phyloP scores from a whole-genome alignment of 2,888 invertebrate species.

The Exocentrus adspersus region DNA sequence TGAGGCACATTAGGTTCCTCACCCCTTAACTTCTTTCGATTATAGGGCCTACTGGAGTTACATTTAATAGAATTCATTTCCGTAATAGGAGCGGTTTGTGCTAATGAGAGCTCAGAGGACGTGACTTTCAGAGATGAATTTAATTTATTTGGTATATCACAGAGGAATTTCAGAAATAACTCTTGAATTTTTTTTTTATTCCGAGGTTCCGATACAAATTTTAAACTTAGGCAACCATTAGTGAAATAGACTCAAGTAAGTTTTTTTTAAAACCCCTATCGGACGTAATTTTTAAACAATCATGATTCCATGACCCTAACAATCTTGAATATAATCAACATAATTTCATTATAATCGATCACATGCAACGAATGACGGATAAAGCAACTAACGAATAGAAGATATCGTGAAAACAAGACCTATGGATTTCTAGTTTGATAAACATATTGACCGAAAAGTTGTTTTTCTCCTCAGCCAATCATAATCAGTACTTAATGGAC shows the following conservation, averaged over 20 bases:
- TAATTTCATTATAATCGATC: too few relatives aligned
- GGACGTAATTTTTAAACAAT: too few relatives aligned
- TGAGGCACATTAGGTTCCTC: neutral
- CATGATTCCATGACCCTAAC: too few relatives aligned
- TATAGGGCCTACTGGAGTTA: conserved; percentile 14
- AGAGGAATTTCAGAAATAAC: too few relatives aligned
- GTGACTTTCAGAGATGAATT: too few relatives aligned
- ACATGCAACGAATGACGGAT: neutral
- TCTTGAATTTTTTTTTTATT: too few relatives aligned
- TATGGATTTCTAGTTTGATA: conserved; percentile 14
- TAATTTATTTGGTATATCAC: too few relatives aligned
- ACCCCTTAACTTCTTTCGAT: conserved; percentile 21
- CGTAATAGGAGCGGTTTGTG: conserved; percentile 16
- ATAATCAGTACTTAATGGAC: conserved; percentile 19
- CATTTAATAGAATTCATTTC: conserved; percentile 17
- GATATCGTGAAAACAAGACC: conserved; percentile 4
- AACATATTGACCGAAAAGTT: conserved; percentile 23
- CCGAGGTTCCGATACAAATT: too few relatives aligned
- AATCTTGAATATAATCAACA: too few relatives aligned
- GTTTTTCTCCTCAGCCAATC: conserved; percentile 23
- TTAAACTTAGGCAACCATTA: too few relatives aligned
- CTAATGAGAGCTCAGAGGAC: conserved; percentile 2
- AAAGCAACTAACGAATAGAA: conserved; percentile 1
- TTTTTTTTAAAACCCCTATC: too few relatives aligned
- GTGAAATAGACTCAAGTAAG: too few relatives aligned